These are phyloP conservation scores for Chironex yamaguchii DNA, from an alignment of 30 jellyfish, hydroid and myxozoan genomes.

Conservation along the genomic window DNA sequence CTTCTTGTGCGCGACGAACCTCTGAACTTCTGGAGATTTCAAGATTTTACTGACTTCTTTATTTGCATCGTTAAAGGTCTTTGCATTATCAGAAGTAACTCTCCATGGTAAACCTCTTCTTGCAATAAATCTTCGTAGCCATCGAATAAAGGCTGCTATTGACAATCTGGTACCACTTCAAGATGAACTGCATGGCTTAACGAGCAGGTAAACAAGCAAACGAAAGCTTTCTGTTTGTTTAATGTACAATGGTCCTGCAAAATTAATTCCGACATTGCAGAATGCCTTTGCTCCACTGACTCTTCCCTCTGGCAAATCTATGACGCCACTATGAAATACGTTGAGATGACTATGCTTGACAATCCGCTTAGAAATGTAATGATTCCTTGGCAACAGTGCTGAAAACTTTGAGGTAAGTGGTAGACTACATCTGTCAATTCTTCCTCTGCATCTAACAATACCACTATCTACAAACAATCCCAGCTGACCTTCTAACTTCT, in stretches of 20 bases:
- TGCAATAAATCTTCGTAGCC: conserved; percentile 21
- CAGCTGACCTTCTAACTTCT: conserved; percentile 1
- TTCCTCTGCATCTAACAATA: conserved; percentile 31
- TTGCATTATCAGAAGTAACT: conserved; percentile 37
- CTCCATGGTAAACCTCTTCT: conserved; percentile 12
- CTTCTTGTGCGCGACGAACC: neutral
- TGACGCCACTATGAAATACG: conserved; percentile 21
- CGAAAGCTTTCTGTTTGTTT: neutral
- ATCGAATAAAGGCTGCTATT: conserved; percentile 25
- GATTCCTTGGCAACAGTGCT: conserved; percentile 32
- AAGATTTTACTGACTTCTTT: neutral
- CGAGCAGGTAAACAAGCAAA: neutral
- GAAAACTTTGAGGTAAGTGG: conserved; percentile 11
- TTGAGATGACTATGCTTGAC: conserved; percentile 33
- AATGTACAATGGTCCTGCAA: conserved; percentile 36
- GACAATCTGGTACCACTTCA: conserved; percentile 6
- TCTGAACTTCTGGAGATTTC: neutral
- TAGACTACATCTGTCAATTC: neutral
- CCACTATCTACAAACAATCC: conserved; percentile 28
- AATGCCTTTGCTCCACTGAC: conserved; percentile 6
- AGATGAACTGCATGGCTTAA: conserved; percentile 16
- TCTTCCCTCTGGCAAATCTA: conserved; percentile 33
- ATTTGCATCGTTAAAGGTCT: conserved; percentile 24
- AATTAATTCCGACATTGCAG: conserved; percentile 3
- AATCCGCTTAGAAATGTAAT: conserved; percentile 10